Percentiles rank a stretch among this genome's conserved stretches.
phyloP scores from a whole-genome alignment of 2,113 vertebrate species.

The Rhagologus leucostigma region DNA sequence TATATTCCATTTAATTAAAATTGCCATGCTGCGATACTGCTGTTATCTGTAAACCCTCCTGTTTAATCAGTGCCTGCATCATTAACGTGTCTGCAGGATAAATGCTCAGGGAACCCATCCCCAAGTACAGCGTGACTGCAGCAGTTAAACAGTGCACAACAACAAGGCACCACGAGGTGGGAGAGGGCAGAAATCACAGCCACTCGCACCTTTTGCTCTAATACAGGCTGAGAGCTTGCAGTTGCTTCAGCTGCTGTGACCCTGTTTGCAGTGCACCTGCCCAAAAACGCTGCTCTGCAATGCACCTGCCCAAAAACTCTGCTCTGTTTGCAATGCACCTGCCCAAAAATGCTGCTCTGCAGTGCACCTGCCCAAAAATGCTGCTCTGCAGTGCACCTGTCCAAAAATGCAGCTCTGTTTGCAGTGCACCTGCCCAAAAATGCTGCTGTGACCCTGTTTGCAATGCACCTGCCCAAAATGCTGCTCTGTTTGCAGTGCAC shows the following conservation, averaged over 20 bases:
- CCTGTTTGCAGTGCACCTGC: not conserved
- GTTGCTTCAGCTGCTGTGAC: not conserved
- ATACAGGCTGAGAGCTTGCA: not conserved
- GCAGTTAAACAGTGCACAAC: not conserved
- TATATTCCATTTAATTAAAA: not conserved
- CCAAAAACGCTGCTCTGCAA: rapidly evolving
- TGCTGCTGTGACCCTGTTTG: not conserved
- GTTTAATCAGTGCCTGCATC: not conserved
- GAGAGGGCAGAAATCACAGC: not conserved
- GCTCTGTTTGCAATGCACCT: not conserved
- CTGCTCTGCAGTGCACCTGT: rapidly evolving
- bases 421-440: not conserved
- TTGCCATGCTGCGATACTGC: not conserved
- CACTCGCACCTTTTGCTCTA: not conserved
- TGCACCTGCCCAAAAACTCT: not conserved
- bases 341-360: rapidly evolving
- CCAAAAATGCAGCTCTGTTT: rapidly evolving
- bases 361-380: no score
- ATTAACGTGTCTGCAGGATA: not conserved
- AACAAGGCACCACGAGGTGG: rapidly evolving
- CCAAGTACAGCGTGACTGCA: not conserved
- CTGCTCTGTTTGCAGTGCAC: not conserved
- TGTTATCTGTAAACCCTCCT: not conserved
- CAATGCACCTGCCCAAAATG: not conserved
- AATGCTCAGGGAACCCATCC: not conserved